Base-by-base conservation (phyloP, 2,113 vertebrate species). In the Mormoops blainvillei region DNA sequence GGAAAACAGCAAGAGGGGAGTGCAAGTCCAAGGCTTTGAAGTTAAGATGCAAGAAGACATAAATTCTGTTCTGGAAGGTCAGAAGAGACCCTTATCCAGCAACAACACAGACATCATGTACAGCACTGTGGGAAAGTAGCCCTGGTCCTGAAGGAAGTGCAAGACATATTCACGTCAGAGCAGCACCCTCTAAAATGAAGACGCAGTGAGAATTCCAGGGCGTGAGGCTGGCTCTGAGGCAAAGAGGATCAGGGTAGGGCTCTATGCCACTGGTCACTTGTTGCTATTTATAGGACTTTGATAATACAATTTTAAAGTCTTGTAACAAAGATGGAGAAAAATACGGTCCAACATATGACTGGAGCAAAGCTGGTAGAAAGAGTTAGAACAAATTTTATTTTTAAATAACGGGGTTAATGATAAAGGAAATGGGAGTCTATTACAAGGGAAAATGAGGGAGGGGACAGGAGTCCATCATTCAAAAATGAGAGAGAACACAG, bases 1-100 rank as follows among this genome's bases (percentile, higher is more conserved):
- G 83, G 93, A 93, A 97, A 96, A 91, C 93, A 95, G 93, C 94
- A 80, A 90, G 97, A 95, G 78, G 68, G 83, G 68, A 65, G 3
- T 26, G 2, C 28, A 41, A 52, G 95, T 87, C 91, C 96, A 96
- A 84, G 5, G 94, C 96, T 98, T 98, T 98, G 96, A 97, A 97
- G 96, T 97, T 73, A 65, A 80, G 89, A 96, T 87, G 92, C 54
- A 76, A 90, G 87, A 78, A 89, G 86, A 70, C 83, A 89, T 68
- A 54, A 91, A 63, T 77, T 71, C 88, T 94, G 11, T 63, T n/a
- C 91, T 73, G 83, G 58, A 81, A 93, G 80, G 63, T 70, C 41
- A 10, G 3, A 50, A 76, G 54, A 74, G 92, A 86, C 83, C 56
- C n/a, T 63, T 14, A 20, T 95, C 93, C 95, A 98, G 96, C 85